Base-by-base conservation (phyloP, 2,888 invertebrate genomes). In the Drosophila mimetica region DNA sequence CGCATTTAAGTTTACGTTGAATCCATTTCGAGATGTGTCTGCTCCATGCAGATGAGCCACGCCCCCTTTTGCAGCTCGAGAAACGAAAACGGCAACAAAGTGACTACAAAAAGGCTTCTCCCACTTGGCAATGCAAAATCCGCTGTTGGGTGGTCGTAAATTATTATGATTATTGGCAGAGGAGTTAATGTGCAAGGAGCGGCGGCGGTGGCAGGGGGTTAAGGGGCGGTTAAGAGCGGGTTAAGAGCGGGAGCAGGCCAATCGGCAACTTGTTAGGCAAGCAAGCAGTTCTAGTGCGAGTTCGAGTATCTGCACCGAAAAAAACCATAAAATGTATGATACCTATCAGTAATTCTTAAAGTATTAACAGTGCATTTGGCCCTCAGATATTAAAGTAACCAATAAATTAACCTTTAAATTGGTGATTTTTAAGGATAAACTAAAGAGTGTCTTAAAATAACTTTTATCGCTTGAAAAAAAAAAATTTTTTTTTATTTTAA, bases 161-260 rank as follows among this genome's bases (percentile, higher is more conserved):
- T 80, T 86, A 80, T 80, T 69, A 79, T 86, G 79, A 80, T 85
- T 80, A 82, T 86, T 80, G 86, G 86, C 76, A 64, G 67, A 79
- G 79, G 79, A 86, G 86, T 74, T 79, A 79, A 82, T 79, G 76
- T 81, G 82, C 74, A 76, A 78, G 72, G 66, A 57, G 48, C n/a
- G 64, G 7, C 54, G 42, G 20, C 30, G 25, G 48, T n/a, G n/a
- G n/a, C n/a, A n/a, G n/a, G n/a, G n/a, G n/a, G n/a, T 9, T 25
- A 25, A 25, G 25, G 22, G 59, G 14, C 53, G 61, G 20, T 20
- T 22, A 36, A 48, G 32, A 25, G 16, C n/a, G 42, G 37, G 30
- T 8, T 32, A 37, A 44, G n/a, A 50, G 60, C 46, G 32, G 66
- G 52, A 67, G 75, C 83, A 60, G 59, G 46, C 63, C 83, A 86